Percentiles rank a stretch among this genome's conserved stretches.
Evolutionary conservation across 2,113 vertebrate genomes (phyloP).

Genomic region (Camelus bactrianus): DNA sequence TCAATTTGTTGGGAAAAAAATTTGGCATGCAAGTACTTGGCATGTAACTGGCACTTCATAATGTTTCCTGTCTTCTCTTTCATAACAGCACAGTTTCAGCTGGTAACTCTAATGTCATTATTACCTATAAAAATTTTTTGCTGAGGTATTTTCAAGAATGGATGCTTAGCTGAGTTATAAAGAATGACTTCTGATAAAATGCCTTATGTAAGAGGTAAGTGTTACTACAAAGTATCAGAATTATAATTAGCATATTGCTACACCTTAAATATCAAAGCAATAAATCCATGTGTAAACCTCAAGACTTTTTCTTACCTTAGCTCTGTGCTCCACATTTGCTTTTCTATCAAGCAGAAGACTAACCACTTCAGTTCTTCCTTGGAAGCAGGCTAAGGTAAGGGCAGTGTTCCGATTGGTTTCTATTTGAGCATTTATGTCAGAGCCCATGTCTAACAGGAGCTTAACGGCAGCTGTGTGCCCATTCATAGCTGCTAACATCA

Average conservation of each 20-base stretch:
- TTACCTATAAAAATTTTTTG: slow-evolving; percentile 3
- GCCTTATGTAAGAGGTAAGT: not conserved
- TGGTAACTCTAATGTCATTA: not conserved
- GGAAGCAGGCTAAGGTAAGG: slow-evolving; percentile 98
- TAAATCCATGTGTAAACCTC: not conserved
- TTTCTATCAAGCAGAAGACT: slow-evolving; percentile 98
- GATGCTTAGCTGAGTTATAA: not conserved
- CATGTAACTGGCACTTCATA: not conserved
- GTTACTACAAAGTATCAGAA: not conserved
- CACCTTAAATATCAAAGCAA: slow-evolving; percentile 10
- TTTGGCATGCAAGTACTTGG: not conserved
- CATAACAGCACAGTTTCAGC: not conserved
- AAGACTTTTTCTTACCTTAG: slow-evolving; percentile 91
- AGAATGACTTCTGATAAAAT: not conserved
- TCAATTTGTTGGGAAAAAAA: not conserved
- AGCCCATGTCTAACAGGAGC: slow-evolving; percentile 98
- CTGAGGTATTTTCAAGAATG: not conserved
- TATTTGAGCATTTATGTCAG: slow-evolving; percentile 99
- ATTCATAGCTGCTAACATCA: slow-evolving; percentile 99
- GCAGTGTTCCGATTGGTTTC: slow-evolving; percentile 99
- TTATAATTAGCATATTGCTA: not conserved
- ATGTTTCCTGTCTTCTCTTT: not conserved
- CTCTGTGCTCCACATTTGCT: slow-evolving; percentile 98
- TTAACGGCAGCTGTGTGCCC: slow-evolving; percentile 98
- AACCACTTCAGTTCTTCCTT: slow-evolving; percentile 98